Evolutionary conservation across 2,888 invertebrate genomes (phyloP), one percentile per base, ranked within the genome.

Genomic region (Athetis lepigone): DNA sequence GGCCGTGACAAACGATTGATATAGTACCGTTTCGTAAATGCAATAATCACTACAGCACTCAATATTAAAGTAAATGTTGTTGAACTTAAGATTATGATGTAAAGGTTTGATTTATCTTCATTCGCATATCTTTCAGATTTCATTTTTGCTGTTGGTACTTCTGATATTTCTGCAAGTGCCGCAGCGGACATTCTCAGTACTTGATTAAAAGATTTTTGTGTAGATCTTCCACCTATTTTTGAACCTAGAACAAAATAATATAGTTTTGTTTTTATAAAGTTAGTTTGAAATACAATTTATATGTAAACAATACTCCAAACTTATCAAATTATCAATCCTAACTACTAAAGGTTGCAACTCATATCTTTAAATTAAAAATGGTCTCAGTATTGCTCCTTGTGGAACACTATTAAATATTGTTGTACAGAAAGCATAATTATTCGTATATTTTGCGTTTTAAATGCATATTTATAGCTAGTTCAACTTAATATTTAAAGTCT

Each of bases 321-420:
- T 11, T n/a, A 8, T 9, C n/a, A 23, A 2, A 4, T 21, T n/a
- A 18, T 45, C 0, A 6, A 13, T 33, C 23, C 1, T n/a, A 25
- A 40, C 18, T 9, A 51, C 13, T 9, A 5, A 25, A 8, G 9
- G n/a, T 3, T 16, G 9, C 9, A 1, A 54, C 1, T 2, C 7
- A 23, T 1, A 25, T 25, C 2, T n/a, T 11, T n/a, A 21, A 18
- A 54, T n/a, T 23, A 23, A 11, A 5, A 25, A 4, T 4, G 42
- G 33, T 19, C 9, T 29, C 3, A 42, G n/a, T 18, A 42, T 2
- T 33, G n/a, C 18, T 2, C 55, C 56, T 18, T 58, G 23, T 18
- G 18, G 18, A 33, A 42, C 29, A n/a, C 58, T 23, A 19, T n/a
- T 11, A 56, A n/a, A 58, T 56, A n/a, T n/a, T 3, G 8, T n/a